phyloP scores from a whole-genome alignment of 92 coral and sea anemone genomes.

The Porites cylindrica region DNA sequence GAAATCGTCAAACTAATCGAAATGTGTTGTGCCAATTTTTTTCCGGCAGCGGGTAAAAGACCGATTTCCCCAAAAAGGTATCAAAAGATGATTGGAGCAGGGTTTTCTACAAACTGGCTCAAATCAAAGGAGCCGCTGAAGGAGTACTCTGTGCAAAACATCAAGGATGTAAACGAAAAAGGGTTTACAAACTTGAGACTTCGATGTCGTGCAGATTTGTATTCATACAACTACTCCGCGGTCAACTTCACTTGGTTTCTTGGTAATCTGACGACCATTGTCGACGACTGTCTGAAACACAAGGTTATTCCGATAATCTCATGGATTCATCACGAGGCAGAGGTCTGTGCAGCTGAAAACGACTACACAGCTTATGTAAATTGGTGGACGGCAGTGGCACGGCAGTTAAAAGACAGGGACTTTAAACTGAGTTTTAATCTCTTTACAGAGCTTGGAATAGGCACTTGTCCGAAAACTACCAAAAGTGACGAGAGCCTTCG shows the following conservation, averaged over 20 bases:
- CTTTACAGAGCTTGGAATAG: constrained; percentile 77
- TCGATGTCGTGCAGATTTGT: constrained; percentile 58
- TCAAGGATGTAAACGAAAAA: constrained; percentile 52
- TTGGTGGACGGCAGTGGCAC: constrained; percentile 73
- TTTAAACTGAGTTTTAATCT: constrained; percentile 74
- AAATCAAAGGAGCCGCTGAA: constrained; percentile 45
- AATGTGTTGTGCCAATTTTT: too few species aligned
- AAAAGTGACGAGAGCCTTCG: constrained; percentile 71
- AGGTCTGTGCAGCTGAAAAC: constrained; percentile 47
- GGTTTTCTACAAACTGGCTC: constrained; percentile 80
- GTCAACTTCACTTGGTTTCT: constrained; percentile 39
- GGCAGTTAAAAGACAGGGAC: constrained; percentile 59
- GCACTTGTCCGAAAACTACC: constrained; percentile 27
- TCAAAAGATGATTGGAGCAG: constrained; percentile 59
- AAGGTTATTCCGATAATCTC: constrained; percentile 59
- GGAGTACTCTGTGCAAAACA: constrained; percentile 59
- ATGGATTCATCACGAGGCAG: constrained; percentile 68
- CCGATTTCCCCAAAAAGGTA: constrained; percentile 41
- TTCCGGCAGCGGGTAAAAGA: too few species aligned
- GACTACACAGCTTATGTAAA: constrained; percentile 47
- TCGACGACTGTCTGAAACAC: constrained; percentile 43
- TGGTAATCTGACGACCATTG: constrained; percentile 26
- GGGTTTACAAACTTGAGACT: constrained; percentile 68
- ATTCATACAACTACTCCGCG: constrained; percentile 33
- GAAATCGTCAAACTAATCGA: too few species aligned